Evolutionary conservation across 2,113 vertebrate species (phyloP).

Genomic region (Ranitomeya variabilis): DNA sequence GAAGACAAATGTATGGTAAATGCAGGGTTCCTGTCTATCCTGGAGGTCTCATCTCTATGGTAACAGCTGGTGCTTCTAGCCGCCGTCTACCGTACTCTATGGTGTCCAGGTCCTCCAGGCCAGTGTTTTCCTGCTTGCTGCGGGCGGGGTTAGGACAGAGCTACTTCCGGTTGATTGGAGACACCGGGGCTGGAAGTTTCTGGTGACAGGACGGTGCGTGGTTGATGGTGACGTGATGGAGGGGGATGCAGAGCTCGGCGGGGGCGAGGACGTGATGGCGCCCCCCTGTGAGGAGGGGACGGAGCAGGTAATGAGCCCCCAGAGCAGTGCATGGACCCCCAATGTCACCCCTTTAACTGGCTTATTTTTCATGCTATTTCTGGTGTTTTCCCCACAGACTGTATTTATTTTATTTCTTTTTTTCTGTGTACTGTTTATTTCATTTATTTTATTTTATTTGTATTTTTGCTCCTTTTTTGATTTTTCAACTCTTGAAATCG

Average conservation of each 20-base stretch:
- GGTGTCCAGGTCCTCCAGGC: not conserved
- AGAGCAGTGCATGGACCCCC: too few relatives aligned
- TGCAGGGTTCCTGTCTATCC: too few relatives aligned
- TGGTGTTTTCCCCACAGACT: too few relatives aligned
- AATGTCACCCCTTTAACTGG: too few relatives aligned
- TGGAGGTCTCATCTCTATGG: not conserved
- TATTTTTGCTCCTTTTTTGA: too few relatives aligned
- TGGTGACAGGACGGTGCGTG: not conserved
- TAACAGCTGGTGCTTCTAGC: not conserved
- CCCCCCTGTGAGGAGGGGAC: not conserved
- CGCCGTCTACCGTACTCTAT: not conserved
- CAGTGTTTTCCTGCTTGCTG: not conserved
- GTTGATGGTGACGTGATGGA: slow-evolving; percentile 4
- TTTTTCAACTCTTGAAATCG: too few relatives aligned
- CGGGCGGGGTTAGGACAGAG: not conserved
- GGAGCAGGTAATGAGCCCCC: slow-evolving; percentile 1
- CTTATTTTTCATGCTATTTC: too few relatives aligned
- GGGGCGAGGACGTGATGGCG: too few relatives aligned
- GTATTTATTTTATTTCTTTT: too few relatives aligned
- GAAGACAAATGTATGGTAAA: not conserved
- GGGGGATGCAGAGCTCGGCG: not conserved
- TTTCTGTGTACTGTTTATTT: too few relatives aligned
- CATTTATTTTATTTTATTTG: too few relatives aligned
- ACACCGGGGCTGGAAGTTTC: slow-evolving; percentile 47
- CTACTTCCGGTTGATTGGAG: slow-evolving; percentile 23